These are phyloP conservation scores for Cybosia mesomella DNA, from an alignment of 2,888 invertebrate species.

Conservation along the genomic window DNA sequence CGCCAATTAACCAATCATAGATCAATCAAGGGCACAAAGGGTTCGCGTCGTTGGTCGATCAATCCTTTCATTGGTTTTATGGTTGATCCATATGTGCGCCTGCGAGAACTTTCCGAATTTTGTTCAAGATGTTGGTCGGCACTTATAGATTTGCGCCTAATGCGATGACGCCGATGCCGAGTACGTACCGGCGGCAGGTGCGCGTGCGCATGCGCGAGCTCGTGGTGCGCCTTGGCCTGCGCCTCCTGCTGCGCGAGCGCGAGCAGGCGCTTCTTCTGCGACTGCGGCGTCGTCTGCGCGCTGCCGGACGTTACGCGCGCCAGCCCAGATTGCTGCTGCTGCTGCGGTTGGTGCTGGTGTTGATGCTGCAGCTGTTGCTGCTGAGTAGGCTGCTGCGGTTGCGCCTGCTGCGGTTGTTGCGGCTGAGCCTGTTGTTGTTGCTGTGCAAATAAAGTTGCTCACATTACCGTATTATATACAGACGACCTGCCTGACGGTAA, in stretches of 20 bases:
- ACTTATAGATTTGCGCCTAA: too few species aligned
- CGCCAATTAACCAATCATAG: too few species aligned
- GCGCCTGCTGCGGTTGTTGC: conserved; percentile 41
- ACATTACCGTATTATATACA: not conserved
- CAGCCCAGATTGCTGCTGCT: conserved; percentile 22
- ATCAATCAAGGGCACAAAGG: too few species aligned
- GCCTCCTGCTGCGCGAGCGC: conserved; percentile 91
- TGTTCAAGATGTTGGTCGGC: too few species aligned
- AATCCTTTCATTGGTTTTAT: too few species aligned
- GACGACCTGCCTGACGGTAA: not conserved
- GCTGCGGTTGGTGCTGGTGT: conserved; percentile 48
- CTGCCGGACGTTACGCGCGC: conserved; percentile 35
- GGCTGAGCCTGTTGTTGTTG: conserved; percentile 28
- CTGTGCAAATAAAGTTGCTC: not conserved
- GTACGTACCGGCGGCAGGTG: conserved; percentile 57
- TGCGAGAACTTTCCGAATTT: too few species aligned
- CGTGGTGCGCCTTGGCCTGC: conserved; percentile 82
- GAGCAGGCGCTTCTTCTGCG: conserved; percentile 95
- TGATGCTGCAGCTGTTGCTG: conserved; percentile 48
- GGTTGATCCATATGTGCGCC: too few species aligned
- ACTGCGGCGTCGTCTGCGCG: conserved; percentile 87
- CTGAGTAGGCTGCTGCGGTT: conserved; percentile 35
- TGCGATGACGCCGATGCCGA: too few species aligned
- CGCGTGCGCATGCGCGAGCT: conserved; percentile 79
- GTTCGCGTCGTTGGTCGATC: too few species aligned